These are phyloP conservation scores for Potamilus streckersoni DNA, from an alignment of 1,140 invertebrate species.

Conservation along the genomic window DNA sequence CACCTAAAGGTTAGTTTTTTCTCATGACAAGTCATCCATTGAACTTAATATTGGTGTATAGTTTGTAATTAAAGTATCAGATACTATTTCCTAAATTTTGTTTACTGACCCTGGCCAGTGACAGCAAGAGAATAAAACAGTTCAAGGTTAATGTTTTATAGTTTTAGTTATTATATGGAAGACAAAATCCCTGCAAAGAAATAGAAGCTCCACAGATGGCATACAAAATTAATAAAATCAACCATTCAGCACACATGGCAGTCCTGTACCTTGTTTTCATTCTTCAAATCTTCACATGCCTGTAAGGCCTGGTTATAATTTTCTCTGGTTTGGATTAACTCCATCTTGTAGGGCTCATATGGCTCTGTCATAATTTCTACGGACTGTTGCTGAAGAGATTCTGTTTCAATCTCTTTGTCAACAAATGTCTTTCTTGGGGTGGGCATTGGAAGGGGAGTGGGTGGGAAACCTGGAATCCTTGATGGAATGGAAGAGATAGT, in stretches of 20 bases:
- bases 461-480: constrained; percentile 12
- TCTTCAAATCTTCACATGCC: constrained; percentile 4
- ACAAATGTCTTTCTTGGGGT: constrained; percentile 3
- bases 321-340: constrained; percentile 24
- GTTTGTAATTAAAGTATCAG: too few relatives aligned
- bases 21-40: too few relatives aligned
- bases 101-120: too few relatives aligned
- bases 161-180: too few relatives aligned
- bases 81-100: too few relatives aligned
- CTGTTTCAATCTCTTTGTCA: constrained; percentile 22
- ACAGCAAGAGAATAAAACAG: too few relatives aligned
- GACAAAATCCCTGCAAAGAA: too few relatives aligned
- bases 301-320: constrained; percentile 7
- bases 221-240: too few relatives aligned
- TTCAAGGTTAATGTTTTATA: too few relatives aligned
- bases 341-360: constrained; percentile 37
- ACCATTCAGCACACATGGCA: not conserved
- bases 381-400: constrained; percentile 10
- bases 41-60: too few relatives aligned
- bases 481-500: constrained; percentile 1
- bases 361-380: constrained; percentile 34
- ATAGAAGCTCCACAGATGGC: too few relatives aligned
- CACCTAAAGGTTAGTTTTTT: too few relatives aligned
- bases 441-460: not conserved
- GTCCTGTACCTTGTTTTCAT: constrained; percentile 6